Conservation (phyloP, 2,113 vertebrate genomes). For the Fregetta grallaria region DNA sequence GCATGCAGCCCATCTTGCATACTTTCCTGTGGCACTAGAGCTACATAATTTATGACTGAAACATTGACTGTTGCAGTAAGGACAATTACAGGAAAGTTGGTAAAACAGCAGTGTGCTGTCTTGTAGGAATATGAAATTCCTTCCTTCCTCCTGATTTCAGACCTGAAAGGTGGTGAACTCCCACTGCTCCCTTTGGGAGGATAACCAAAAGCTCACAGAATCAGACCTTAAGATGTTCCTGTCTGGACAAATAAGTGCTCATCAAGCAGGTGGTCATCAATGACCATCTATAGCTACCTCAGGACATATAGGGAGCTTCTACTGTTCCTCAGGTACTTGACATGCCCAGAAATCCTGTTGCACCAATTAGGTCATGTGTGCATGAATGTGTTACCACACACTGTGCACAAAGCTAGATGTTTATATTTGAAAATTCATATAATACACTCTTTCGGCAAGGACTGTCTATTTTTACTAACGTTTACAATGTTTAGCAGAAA, state of each 20-base stretch:
- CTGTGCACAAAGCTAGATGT: not conserved
- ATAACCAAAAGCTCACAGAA: not conserved
- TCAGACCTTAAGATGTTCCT: not conserved
- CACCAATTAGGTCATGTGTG: not conserved
- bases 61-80: not conserved
- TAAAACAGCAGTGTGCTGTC: not conserved
- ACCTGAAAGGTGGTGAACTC: not conserved
- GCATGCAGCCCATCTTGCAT: not conserved
- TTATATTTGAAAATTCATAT: not conserved
- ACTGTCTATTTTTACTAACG: not conserved
- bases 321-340: not conserved
- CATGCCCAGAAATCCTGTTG: not conserved
- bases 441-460: not conserved
- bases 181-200: not conserved
- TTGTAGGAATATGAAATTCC: conserved; percentile 9
- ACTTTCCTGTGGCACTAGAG: conserved; percentile 10
- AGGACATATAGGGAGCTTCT: not conserved
- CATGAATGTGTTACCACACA: not conserved
- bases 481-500: not conserved
- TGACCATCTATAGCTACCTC: not conserved
- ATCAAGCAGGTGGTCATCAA: not conserved
- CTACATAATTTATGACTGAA: conserved; percentile 15
- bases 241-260: not conserved
- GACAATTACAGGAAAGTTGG: conserved; percentile 29
- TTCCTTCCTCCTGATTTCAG: conserved; percentile 15